Percentiles rank a stretch among this genome's conserved stretches.
phyloP scores from a whole-genome alignment of 2,113 vertebrate genomes.

The Chaetodon trifascialis region DNA sequence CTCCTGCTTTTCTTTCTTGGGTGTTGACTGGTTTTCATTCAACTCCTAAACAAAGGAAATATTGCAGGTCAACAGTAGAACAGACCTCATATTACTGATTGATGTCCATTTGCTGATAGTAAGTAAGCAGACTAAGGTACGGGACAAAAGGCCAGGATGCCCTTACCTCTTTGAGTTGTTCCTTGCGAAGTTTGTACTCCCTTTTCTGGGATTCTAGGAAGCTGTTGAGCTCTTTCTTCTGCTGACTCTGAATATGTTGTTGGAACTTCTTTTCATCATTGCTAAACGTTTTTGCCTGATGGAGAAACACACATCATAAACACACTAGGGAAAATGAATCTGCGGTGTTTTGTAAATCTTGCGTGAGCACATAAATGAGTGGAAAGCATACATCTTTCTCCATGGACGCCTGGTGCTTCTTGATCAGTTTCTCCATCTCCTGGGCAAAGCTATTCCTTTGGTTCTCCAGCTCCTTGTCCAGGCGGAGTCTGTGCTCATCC shows the following conservation, averaged over 20 bases:
- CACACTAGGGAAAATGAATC: not conserved
- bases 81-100: not conserved
- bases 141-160: not conserved
- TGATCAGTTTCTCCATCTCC: constrained; percentile 98
- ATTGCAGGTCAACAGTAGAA: not conserved
- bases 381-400: constrained; percentile 93
- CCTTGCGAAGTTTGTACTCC: constrained; percentile 98
- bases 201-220: constrained; percentile 98
- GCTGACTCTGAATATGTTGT: constrained; percentile 97
- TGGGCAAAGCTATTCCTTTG: constrained; percentile 96
- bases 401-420: constrained; percentile 96
- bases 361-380: constrained; percentile 14
- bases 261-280: constrained; percentile 99
- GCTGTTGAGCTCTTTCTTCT: constrained; percentile 97
- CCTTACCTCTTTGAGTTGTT: constrained; percentile 95
- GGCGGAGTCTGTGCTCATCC: constrained; percentile 96
- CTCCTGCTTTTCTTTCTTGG: constrained; percentile 99
- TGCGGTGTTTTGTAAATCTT: not conserved
- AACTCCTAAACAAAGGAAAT: constrained; percentile 87
- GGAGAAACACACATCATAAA: constrained; percentile 62
- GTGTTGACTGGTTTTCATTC: constrained; percentile 99
- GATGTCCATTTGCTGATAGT: not conserved
- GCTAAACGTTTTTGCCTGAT: constrained; percentile 94
- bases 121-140: not conserved
- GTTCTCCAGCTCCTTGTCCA: constrained; percentile 99